Base-by-base conservation (phyloP, 2,797 vertebrate genomes). In the Phrynocephalus forsythii region DNA sequence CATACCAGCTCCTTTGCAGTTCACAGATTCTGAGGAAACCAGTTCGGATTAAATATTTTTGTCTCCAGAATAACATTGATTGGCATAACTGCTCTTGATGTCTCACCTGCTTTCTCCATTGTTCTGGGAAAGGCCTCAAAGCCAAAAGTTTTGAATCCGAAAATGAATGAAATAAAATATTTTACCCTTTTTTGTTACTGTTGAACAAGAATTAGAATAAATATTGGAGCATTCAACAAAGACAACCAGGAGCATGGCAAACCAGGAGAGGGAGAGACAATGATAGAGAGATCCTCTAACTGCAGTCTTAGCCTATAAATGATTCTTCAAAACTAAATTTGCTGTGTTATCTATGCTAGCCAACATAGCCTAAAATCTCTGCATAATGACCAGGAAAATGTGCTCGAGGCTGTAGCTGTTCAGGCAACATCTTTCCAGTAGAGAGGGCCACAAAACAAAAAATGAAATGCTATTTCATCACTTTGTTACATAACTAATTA, bases 91-190 rank as follows among this genome's bases (percentile, higher is more conserved):
- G 84, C 83, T 91, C 52, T 77, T 60, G 81, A 89, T 90, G 92
- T 85, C 67, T 89, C 90, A 82, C 82, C 83, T 1, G 66, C 60
- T 85, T 85, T 30, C 90, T 0, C 68, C 78, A 86, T 44, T 95
- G 92, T 94, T 93, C 91, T 90, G 73, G 82, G 93, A 93, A 91
- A 76, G 60, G 69, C 60, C 22, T 9, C 33, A 86, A 87, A 90
- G 77, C 83, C 83, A 90, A 73, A 78, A 75, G 52, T 69, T 56
- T 28, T 0, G 7, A 85, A 84, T 77, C 30, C 83, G 22, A 38
- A 93, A 90, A 87, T 0, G 68, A 91, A 52, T 63, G 67, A 88
- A 90, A 88, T 82, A 83, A 71, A 92, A 78, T 16, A 18, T 30
- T 76, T 89, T 9, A 8, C 87, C 68, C 77, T 68, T 7, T 28